A percentile compares a stretch with the other conserved stretches of the same genome.
These are phyloP conservation scores for Balaeniceps rex DNA, from an alignment of 2,113 vertebrate species.

Conservation along the genomic window DNA sequence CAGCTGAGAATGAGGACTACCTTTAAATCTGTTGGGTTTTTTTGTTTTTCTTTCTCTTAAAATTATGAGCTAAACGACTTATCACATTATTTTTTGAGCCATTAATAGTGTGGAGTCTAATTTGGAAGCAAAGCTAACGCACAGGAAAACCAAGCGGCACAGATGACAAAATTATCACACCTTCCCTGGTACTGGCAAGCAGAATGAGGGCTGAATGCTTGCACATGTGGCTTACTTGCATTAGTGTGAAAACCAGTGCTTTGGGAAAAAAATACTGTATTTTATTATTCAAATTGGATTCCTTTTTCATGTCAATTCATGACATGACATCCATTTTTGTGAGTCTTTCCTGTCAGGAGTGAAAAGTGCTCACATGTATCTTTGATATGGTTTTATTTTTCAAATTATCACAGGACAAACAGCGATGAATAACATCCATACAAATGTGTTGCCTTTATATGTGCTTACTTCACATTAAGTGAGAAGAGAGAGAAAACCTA, in stretches of 20 bases:
- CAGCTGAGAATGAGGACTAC: not conserved
- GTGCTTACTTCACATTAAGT: not conserved
- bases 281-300: conserved; percentile 49
- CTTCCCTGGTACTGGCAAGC: conserved; percentile 64
- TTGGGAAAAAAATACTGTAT: not conserved
- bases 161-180: conserved; percentile 78
- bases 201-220: conserved; percentile 46
- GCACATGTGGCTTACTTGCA: conserved; percentile 64
- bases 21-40: not conserved
- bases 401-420: not conserved
- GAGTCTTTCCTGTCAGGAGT: not conserved
- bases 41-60: not conserved
- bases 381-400: not conserved
- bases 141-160: conserved; percentile 60
- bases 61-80: not conserved
- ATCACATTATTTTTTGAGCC: not conserved
- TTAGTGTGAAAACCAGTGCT: conserved; percentile 45
- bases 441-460: not conserved
- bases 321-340: not conserved
- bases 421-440: not conserved
- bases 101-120: conserved; percentile 22
- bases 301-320: not conserved
- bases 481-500: not conserved
- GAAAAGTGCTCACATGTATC: not conserved
- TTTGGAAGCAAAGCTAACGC: conserved; percentile 30